Conservation (phyloP, 2,113 vertebrate genomes). For the Vulpes vulpes region DNA sequence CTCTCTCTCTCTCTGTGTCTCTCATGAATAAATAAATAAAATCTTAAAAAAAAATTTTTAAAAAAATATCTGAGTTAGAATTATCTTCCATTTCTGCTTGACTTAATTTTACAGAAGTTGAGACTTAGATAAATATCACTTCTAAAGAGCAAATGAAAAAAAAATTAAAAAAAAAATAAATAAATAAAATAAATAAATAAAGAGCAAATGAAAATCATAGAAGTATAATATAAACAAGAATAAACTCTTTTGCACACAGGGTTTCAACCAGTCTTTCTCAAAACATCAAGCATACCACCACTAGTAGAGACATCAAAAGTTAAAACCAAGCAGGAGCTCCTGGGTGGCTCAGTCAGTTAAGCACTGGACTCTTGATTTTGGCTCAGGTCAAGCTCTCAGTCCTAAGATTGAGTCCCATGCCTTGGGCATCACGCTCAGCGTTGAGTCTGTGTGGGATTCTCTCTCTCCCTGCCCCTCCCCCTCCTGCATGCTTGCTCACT, state of each 20-base stretch:
- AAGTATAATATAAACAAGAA: background rate
- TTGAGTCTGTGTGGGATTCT: background rate
- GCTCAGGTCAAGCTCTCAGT: background rate
- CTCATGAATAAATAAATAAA: too few species aligned
- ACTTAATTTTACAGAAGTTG: conserved; percentile 12
- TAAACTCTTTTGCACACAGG: background rate
- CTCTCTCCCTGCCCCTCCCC: background rate
- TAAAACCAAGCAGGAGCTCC: background rate
- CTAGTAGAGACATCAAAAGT: background rate
- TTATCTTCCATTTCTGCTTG: conserved; percentile 19
- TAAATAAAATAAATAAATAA: background rate
- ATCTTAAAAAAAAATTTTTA: too few species aligned
- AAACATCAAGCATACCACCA: conserved; percentile 13
- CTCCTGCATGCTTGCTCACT: background rate
- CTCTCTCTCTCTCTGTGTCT: too few species aligned
- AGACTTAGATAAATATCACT: background rate
- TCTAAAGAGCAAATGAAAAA: background rate
- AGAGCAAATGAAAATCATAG: background rate
- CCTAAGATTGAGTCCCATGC: background rate
- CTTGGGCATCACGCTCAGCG: background rate
- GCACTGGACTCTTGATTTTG: background rate
- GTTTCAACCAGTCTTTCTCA: conserved; percentile 12
- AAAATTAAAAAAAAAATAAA: conserved; percentile 35
- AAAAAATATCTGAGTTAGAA: background rate
- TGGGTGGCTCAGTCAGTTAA: background rate